phyloP scores from a whole-genome alignment of 1,140 invertebrate species.

The Stegodyphus dumicola region DNA sequence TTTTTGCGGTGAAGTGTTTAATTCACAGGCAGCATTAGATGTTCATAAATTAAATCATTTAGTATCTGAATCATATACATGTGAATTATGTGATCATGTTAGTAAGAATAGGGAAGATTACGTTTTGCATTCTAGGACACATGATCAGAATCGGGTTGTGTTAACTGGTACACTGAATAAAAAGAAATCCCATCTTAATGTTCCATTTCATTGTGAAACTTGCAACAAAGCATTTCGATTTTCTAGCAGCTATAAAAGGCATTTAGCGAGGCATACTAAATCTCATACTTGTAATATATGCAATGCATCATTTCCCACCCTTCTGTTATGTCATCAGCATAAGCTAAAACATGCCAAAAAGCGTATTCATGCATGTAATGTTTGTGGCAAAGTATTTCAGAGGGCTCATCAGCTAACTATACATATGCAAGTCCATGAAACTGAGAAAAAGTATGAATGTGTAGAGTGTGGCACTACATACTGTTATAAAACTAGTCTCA shows the following conservation, averaged over 20 bases:
- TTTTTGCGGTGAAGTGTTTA: neutral
- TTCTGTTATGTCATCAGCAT: neutral
- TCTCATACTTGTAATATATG: neutral
- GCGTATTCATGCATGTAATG: neutral
- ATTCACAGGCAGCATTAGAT: neutral
- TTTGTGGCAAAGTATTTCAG: neutral
- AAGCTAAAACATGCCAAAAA: slow-evolving; percentile 1
- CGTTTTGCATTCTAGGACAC: neutral
- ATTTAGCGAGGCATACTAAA: neutral
- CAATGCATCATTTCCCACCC: neutral
- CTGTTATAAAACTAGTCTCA: neutral
- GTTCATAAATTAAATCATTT: slow-evolving; percentile 1
- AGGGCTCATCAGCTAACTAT: neutral
- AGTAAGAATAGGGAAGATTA: slow-evolving; percentile 1
- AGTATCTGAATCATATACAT: neutral
- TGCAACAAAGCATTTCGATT: neutral
- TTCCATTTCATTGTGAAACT: neutral
- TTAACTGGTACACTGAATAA: neutral
- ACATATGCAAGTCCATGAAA: slow-evolving; percentile 1
- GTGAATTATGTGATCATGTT: neutral
- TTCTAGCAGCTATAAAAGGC: neutral
- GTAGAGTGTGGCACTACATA: neutral
- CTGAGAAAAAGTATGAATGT: neutral
- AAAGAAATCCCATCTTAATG: neutral
- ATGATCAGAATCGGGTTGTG: neutral